phyloP scores from a whole-genome alignment of 1,140 invertebrate genomes.

The Hormaphis cornu region DNA sequence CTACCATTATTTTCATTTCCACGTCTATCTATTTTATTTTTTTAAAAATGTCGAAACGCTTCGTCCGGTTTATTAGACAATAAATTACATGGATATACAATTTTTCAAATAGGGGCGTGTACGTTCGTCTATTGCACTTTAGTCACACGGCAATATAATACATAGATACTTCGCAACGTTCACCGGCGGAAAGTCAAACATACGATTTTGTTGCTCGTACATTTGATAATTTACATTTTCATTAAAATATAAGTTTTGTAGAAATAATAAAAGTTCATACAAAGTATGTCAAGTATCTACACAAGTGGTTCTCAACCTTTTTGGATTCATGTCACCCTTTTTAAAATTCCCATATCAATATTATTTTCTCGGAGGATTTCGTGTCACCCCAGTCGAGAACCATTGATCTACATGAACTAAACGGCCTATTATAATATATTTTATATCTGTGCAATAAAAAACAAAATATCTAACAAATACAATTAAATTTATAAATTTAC shows the following conservation, averaged over 20 bases:
- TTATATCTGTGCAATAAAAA: too few species aligned
- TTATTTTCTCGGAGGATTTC: too few species aligned
- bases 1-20: background rate
- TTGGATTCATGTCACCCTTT: too few species aligned
- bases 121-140: background rate
- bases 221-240: background rate
- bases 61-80: conserved; percentile 18
- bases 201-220: background rate
- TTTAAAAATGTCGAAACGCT: conserved; percentile 15
- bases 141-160: background rate
- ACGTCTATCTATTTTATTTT: background rate
- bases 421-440: too few species aligned
- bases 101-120: conserved; percentile 3
- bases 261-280: too few species aligned
- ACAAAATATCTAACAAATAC: too few species aligned
- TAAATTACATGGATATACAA: conserved; percentile 1
- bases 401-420: too few species aligned
- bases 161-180: background rate
- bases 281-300: too few species aligned
- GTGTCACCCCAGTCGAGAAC: too few species aligned
- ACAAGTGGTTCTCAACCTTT: too few species aligned
- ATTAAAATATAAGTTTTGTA: background rate
- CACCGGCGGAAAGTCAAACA: background rate
- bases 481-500: too few species aligned
- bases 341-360: too few species aligned